Base-by-base conservation (phyloP, 2,888 invertebrate genomes). In the Tholera decimalis region DNA sequence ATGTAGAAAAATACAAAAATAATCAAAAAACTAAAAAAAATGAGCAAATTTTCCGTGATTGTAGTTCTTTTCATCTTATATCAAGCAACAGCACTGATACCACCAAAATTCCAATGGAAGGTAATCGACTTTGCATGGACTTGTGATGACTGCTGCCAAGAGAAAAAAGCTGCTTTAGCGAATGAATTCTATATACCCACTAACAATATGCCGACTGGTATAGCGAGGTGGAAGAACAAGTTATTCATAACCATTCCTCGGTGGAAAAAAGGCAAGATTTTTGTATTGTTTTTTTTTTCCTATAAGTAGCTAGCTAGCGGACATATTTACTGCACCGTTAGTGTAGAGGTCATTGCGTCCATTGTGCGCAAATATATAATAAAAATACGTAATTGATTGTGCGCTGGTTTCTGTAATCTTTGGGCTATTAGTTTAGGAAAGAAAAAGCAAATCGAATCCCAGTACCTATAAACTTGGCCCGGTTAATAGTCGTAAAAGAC, bases 151-250 rank as follows among this genome's bases (percentile, higher is more conserved):
- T 39, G 47, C 11, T 55, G 44, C 20, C 3, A 44, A 5, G 49
- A 56, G 0, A 95, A 96, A 80, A 91, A 96, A 43, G 89, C 90
- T 4, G 97, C 97, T 7, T 83, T 97, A 18, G 85, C 89, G 9
- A 91, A 90, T 13, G 96, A 96, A 33, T 92, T 94, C 9, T 97
- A 96, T 83, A 92, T 97, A 13, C 96, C 96, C 0, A 94, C 94
- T 65, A 96, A 97, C 87, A 97, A 97, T 87, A 92, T 97, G 85
- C 97, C 97, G 0, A 91, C 97, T 35, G 97, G 97, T 15, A 80
- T 97, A 70, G 97, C 97, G 65, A 95, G 96, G 73, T 97, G 97
- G 97, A 96, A 95, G 77, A 88, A 97, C 86, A 97, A 96, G 94
- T 88, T 96, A 61, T 97, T 96, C 84, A 93, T 97, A 65, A 97